Evolutionary conservation across 2,113 vertebrate species (phyloP).

Genomic region (Neotragus moschatus): DNA sequence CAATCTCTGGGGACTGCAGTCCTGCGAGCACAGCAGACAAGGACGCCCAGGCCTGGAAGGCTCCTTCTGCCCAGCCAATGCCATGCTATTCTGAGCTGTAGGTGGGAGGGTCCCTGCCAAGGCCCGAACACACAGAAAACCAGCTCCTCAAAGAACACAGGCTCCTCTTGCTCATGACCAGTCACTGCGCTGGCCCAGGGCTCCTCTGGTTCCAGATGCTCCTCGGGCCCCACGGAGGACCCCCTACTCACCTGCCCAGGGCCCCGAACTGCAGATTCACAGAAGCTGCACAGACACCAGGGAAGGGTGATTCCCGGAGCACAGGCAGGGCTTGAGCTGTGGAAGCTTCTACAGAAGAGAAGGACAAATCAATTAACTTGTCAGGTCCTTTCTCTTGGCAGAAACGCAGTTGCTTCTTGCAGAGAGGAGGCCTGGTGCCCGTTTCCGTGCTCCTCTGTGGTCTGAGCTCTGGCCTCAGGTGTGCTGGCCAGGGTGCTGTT

Average conservation of each 20-base stretch:
- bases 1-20: background rate
- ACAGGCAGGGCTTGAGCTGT: background rate
- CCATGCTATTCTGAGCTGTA: background rate
- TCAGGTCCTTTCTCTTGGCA: background rate
- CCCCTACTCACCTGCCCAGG: background rate
- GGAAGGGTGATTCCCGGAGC: background rate
- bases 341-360: background rate
- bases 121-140: background rate
- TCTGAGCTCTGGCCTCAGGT: background rate
- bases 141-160: background rate
- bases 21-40: background rate
- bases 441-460: background rate
- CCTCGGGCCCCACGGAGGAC: background rate
- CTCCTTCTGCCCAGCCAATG: rapidly evolving
- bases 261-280: background rate
- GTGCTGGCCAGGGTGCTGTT: rapidly evolving
- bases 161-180: background rate
- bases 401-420: background rate
- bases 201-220: background rate
- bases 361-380: background rate
- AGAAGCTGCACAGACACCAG: background rate
- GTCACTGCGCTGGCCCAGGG: rapidly evolving
- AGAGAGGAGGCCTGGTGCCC: background rate
- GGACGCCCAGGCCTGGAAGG: background rate
- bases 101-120: too few relatives aligned